Evolutionary conservation across 2,797 vertebrate species (phyloP).

Genomic region (Apodemus agrarius): DNA sequence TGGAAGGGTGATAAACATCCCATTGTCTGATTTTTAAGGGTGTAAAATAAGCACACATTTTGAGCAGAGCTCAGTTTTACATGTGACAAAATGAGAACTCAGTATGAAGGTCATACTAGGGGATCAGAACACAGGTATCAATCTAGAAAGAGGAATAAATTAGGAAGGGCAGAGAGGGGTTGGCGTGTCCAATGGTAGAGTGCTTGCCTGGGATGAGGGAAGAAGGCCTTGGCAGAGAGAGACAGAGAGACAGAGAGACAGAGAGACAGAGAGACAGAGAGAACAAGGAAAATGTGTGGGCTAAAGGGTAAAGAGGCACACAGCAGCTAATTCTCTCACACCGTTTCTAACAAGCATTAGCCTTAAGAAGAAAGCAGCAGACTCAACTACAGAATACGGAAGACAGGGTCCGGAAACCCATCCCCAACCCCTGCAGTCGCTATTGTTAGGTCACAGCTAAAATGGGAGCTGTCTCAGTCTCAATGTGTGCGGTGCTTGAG

Average conservation of each 20-base stretch:
- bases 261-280: no score
- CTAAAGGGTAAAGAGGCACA: background rate
- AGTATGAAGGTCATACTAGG: background rate
- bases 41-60: background rate
- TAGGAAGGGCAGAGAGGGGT: background rate
- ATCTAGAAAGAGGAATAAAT: background rate
- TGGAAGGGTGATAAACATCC: background rate
- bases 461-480: background rate
- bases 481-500: background rate
- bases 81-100: background rate
- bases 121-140: background rate
- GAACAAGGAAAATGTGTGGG: background rate
- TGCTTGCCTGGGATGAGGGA: background rate
- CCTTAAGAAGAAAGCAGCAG: background rate
- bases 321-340: background rate
- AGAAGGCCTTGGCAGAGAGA: background rate
- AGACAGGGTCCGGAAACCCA: background rate
- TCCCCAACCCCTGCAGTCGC: background rate
- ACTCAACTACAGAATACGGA: background rate
- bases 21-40: background rate
- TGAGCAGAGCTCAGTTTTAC: background rate
- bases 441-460: background rate
- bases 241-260: no score
- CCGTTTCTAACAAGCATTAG: background rate
- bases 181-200: background rate